These are phyloP conservation scores for Tridacna crocea DNA, from an alignment of 2,888 invertebrate species.

Conservation along the genomic window DNA sequence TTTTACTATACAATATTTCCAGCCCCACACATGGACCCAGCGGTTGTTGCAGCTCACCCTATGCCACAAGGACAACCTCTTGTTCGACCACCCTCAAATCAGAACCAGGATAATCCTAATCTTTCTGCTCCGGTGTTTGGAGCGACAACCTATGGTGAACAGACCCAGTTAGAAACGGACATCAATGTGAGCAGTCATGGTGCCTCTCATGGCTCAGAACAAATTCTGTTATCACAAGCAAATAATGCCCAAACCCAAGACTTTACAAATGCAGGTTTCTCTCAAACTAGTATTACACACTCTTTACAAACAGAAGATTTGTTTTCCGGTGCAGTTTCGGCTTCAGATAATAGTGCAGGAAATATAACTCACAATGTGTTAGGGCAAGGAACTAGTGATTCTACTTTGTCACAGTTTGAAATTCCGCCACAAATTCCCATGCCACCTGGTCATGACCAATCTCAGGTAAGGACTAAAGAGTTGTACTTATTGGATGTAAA, in stretches of 20 bases:
- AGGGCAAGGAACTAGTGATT: slow-evolving; percentile 64
- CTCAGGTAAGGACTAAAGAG: slow-evolving; percentile 52
- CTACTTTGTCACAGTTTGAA: slow-evolving; percentile 70
- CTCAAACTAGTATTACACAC: slow-evolving; percentile 62
- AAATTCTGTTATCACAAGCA: slow-evolving; percentile 42
- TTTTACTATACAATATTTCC: slow-evolving; percentile 1
- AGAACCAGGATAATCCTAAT: slow-evolving; percentile 50
- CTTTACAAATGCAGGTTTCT: slow-evolving; percentile 62
- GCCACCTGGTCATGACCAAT: slow-evolving; percentile 70
- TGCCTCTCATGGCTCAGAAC: slow-evolving; percentile 39
- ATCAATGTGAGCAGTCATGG: slow-evolving; percentile 38
- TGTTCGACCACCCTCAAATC: slow-evolving; percentile 53
- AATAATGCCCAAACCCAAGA: slow-evolving; percentile 55
- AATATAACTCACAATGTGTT: slow-evolving; percentile 61
- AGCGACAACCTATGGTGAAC: slow-evolving; percentile 49
- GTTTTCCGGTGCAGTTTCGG: slow-evolving; percentile 63
- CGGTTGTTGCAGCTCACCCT: slow-evolving; percentile 80
- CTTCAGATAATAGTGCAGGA: slow-evolving; percentile 46
- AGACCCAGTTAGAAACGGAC: slow-evolving; percentile 51
- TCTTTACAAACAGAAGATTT: slow-evolving; percentile 68
- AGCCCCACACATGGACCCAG: slow-evolving; percentile 80
- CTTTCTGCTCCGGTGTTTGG: slow-evolving; percentile 55
- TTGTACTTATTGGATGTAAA: no score
- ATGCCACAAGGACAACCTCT: slow-evolving; percentile 69
- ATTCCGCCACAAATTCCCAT: slow-evolving; percentile 76